Evolutionary conservation across 2,888 invertebrate species (phyloP).

Genomic region (Chrysolina oricalcia): DNA sequence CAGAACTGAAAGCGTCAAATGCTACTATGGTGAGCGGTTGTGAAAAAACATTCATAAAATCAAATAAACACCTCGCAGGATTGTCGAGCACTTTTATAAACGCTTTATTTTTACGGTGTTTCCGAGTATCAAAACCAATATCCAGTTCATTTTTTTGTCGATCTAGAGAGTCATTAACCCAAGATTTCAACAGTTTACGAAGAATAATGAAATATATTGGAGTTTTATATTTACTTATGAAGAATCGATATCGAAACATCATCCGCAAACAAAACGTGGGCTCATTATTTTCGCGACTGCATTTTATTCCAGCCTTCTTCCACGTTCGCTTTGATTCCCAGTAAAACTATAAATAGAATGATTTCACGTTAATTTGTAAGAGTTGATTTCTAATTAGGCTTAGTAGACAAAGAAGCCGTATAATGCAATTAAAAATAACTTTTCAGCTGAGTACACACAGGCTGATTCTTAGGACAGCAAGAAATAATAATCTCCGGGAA

Average conservation of each 20-base stretch:
- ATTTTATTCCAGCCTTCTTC: neutral
- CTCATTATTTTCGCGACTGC: neutral
- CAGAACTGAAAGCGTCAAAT: too few relatives aligned
- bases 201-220: too few relatives aligned
- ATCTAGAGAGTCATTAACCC: too few relatives aligned
- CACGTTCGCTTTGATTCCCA: neutral
- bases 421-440: slow-evolving; percentile 16
- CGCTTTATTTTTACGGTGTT: too few relatives aligned
- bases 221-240: neutral
- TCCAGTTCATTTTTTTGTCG: too few relatives aligned
- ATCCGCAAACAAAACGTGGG: neutral
- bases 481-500: neutral
- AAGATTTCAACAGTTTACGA: too few relatives aligned
- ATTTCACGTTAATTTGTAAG: slow-evolving; percentile 18
- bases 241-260: neutral
- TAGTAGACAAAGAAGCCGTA: slow-evolving; percentile 11
- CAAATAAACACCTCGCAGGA: too few relatives aligned
- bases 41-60: too few relatives aligned
- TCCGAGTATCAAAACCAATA: neutral
- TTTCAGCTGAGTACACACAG: slow-evolving; percentile 12
- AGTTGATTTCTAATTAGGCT: slow-evolving; percentile 12
- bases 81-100: too few relatives aligned
- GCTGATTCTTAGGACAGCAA: neutral
- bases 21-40: too few relatives aligned
- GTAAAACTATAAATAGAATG: slow-evolving; percentile 11